These are phyloP conservation scores for Plodia interpunctella DNA, from an alignment of 1,140 invertebrate genomes.

Conservation along the genomic window DNA sequence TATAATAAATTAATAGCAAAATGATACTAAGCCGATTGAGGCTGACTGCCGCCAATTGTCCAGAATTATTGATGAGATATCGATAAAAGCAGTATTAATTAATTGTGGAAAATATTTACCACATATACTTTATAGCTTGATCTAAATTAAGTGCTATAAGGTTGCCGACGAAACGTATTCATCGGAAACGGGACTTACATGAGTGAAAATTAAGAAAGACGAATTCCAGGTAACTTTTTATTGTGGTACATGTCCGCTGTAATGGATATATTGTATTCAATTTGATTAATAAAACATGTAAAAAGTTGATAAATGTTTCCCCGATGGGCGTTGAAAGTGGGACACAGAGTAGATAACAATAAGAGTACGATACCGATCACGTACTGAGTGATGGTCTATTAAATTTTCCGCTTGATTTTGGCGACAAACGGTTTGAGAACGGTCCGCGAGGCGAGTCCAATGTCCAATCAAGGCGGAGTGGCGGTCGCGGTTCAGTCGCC, in stretches of 20 bases:
- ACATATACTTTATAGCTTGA: not conserved
- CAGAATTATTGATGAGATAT: no score
- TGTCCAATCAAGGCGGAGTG: conserved; percentile 31
- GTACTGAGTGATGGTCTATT: conserved; percentile 59
- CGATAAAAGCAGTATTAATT: no score
- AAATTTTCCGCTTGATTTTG: conserved; percentile 68
- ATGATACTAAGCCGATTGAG: no score
- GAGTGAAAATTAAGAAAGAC: not conserved
- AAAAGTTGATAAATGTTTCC: conserved; percentile 17
- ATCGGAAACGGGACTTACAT: not conserved
- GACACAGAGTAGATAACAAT: conserved; percentile 38
- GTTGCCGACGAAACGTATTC: not conserved
- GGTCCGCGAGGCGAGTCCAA: conserved; percentile 28
- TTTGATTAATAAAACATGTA: conserved; percentile 5
- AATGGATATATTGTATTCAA: not conserved
- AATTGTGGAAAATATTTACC: conserved; percentile 1
- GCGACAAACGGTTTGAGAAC: conserved; percentile 54
- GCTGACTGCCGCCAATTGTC: no score
- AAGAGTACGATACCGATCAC: conserved; percentile 62
- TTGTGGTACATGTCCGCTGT: conserved; percentile 1
- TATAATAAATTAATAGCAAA: no score
- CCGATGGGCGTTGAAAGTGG: conserved; percentile 51
- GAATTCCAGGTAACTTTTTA: not conserved
- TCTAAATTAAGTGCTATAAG: not conserved
- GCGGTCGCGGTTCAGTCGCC: not conserved